Conservation (phyloP, 2,113 vertebrate species). For the Sinocyclocheilus anshuiensis region DNA sequence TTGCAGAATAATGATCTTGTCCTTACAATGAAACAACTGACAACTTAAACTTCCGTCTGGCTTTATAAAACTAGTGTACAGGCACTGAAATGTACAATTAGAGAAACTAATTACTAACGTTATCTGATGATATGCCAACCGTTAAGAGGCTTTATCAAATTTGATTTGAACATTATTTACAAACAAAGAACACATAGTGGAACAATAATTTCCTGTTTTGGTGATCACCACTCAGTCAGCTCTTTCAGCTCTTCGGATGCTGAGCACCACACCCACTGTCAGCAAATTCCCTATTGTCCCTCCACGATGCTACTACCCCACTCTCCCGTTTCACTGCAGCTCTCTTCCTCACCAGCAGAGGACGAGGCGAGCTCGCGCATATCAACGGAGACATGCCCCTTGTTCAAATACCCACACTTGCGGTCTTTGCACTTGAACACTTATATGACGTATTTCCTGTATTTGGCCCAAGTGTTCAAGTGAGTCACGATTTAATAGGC, state of each 20-base stretch:
- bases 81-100: neutral
- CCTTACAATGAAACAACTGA: too few relatives aligned
- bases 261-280: neutral
- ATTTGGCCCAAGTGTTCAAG: too few relatives aligned
- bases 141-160: neutral
- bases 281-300: neutral
- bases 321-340: neutral
- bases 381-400: too few relatives aligned
- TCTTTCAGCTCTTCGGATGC: neutral
- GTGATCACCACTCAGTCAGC: neutral
- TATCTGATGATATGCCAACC: neutral
- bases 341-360: constrained; percentile 34
- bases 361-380: constrained; percentile 10
- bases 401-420: too few relatives aligned
- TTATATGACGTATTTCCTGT: too few relatives aligned
- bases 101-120: neutral
- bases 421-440: too few relatives aligned
- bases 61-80: neutral
- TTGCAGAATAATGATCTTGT: too few relatives aligned
- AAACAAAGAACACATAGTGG: neutral
- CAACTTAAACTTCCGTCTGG: neutral
- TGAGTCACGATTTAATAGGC: too few relatives aligned
- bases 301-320: neutral
- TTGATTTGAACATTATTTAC: neutral
- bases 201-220: neutral